These are phyloP conservation scores for Epicauta chinensis DNA, from an alignment of 1,140 invertebrate species.

Conservation along the genomic window DNA sequence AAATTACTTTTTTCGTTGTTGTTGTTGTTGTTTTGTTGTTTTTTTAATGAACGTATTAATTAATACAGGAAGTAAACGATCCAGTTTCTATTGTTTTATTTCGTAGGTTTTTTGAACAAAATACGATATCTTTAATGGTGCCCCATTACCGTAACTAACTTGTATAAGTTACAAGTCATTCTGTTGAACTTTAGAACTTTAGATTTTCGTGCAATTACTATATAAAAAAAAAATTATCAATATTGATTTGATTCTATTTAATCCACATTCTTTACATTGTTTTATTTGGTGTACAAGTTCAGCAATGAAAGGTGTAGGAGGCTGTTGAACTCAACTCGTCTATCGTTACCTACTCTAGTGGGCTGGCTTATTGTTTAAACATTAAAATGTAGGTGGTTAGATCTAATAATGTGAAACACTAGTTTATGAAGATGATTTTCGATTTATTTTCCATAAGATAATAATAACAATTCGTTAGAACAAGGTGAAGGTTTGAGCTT, in stretches of 20 bases:
- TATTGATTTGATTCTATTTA: slow-evolving; percentile 5
- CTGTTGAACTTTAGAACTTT: no score
- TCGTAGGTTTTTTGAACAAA: not conserved
- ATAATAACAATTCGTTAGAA: no score
- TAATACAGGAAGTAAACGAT: slow-evolving; percentile 11
- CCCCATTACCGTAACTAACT: slow-evolving; percentile 9
- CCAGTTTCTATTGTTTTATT: slow-evolving; percentile 6
- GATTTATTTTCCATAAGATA: no score
- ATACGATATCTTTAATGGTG: slow-evolving; percentile 2
- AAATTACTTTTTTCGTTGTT: no score
- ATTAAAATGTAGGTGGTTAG: not conserved
- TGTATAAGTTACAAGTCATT: no score
- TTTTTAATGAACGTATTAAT: no score
- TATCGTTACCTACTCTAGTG: slow-evolving; percentile 1
- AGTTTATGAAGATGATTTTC: no score
- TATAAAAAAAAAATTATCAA: no score
- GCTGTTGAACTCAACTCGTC: slow-evolving; percentile 11
- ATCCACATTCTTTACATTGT: not conserved
- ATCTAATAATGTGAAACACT: no score
- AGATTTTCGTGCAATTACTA: no score
- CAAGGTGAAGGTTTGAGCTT: no score
- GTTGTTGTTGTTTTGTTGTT: no score
- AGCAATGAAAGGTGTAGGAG: slow-evolving; percentile 14
- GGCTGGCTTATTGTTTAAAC: slow-evolving; percentile 8
- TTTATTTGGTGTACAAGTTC: slow-evolving; percentile 1